Base-by-base conservation (phyloP, 2,888 invertebrate genomes). In the Sipha maydis region DNA sequence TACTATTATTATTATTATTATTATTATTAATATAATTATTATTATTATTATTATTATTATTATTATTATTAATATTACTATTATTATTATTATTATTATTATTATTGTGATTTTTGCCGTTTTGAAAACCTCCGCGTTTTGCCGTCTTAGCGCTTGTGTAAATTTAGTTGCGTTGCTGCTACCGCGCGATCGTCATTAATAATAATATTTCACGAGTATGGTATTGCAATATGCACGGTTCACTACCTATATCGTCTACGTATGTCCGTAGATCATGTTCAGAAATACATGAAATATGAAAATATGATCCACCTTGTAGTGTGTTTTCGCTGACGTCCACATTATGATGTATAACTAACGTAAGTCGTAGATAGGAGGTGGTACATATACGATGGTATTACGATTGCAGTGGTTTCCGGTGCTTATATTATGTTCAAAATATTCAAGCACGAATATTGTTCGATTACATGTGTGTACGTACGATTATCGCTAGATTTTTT, bases 211-310 rank as follows among this genome's bases (percentile, higher is more conserved):
- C n/a, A n/a, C n/a, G n/a, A n/a, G n/a, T n/a, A n/a, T n/a, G n/a
- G n/a, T n/a, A 48, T 41, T 41, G 11, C 14, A 48, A 48, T 14
- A 48, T 14, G 11, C 48, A 14, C 48, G 8, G 48, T 48, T 0
- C 9, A 9, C 9, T 48, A 48, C 14, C n/a, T 67, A 28, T n/a
- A 71, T 34, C 41, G 38, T 84, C 84, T 84, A 76, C 75, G 84
- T 76, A 61, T 84, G 76, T 84, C 84, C 83, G 83, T 84, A 76
- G 75, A 76, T 61, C 84, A 61, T 76, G 75, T 75, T 56, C 9
- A 38, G n/a, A 83, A 75, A 75, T 61, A 83, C 73, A 83, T 83
- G 34, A 83, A 83, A 48, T n/a, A n/a, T 34, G 25, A 31, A 48
- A 11, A 82, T 61, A n/a, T 21, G 5, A 21, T 61, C 25, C 61